Percentiles rank a stretch among this genome's conserved stretches.
These are phyloP conservation scores for Meriones psammophilus DNA, from an alignment of 2,797 vertebrate species.

Conservation along the genomic window DNA sequence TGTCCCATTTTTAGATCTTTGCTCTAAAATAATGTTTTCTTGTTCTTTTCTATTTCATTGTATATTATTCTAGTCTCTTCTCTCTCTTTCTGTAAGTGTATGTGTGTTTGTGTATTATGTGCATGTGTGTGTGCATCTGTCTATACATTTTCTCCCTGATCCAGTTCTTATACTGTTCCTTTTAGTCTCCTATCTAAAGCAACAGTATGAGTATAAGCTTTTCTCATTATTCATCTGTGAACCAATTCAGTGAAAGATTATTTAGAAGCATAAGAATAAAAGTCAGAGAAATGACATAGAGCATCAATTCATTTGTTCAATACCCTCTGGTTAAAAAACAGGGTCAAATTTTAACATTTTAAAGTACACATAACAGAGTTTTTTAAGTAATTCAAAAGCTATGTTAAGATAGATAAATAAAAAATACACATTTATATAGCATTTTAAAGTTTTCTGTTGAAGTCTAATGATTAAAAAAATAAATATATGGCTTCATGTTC, in stretches of 20 bases:
- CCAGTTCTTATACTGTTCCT: neutral
- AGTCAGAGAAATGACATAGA: neutral
- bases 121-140: neutral
- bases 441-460: neutral
- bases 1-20: slow-evolving; percentile 39
- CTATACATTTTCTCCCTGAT: neutral
- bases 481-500: neutral
- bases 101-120: neutral
- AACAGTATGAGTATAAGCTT: neutral
- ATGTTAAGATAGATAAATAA: neutral
- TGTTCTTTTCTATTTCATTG: slow-evolving; percentile 18
- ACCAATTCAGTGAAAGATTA: neutral
- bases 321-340: neutral
- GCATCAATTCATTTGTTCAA: neutral
- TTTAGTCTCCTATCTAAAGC: neutral
- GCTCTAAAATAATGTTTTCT: neutral
- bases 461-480: neutral
- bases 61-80: neutral
- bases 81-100: too few species aligned
- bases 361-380: neutral
- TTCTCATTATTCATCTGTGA: neutral
- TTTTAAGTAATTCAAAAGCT: neutral
- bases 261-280: neutral
- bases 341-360: neutral
- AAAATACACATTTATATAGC: neutral